Conservation (phyloP, 2,888 invertebrate species). For the Pollenia amentaria region DNA sequence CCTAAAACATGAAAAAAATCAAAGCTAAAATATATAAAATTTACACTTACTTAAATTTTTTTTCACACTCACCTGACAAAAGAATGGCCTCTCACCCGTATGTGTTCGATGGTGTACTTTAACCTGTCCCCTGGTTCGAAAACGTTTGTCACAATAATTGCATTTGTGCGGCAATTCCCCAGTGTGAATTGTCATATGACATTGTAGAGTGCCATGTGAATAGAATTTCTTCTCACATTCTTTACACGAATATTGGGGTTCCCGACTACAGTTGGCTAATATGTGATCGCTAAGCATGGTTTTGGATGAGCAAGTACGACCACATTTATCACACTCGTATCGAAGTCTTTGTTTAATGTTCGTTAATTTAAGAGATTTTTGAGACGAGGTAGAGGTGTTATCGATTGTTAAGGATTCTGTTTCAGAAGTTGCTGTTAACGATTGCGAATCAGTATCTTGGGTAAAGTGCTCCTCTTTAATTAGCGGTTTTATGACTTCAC, state of each 20-base stretch:
- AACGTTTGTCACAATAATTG: slow-evolving; percentile 81
- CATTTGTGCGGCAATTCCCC: slow-evolving; percentile 82
- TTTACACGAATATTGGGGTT: slow-evolving; percentile 76
- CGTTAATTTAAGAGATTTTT: slow-evolving; percentile 25
- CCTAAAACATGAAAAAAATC: slow-evolving; percentile 72
- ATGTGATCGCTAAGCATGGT: slow-evolving; percentile 76
- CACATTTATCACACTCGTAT: slow-evolving; percentile 75
- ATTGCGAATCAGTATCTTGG: slow-evolving; percentile 45
- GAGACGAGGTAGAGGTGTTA: not conserved
- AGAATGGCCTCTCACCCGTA: slow-evolving; percentile 82
- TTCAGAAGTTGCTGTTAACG: slow-evolving; percentile 18
- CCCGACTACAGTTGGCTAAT: slow-evolving; percentile 75
- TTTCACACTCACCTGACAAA: slow-evolving; percentile 79
- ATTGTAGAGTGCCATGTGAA: slow-evolving; percentile 79
- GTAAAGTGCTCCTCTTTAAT: slow-evolving; percentile 49
- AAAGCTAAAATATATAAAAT: not conserved
- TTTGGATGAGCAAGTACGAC: slow-evolving; percentile 75
- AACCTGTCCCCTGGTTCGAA: slow-evolving; percentile 82
- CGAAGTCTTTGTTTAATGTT: slow-evolving; percentile 46
- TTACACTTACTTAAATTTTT: not conserved
- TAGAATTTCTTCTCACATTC: slow-evolving; percentile 80
- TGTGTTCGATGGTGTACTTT: slow-evolving; percentile 82
- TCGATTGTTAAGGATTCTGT: slow-evolving; percentile 8
- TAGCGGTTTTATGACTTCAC: slow-evolving; percentile 24
- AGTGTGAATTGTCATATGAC: slow-evolving; percentile 81